Evolutionary conservation across 1,140 invertebrate genomes (phyloP).

Genomic region (Megalopta genalis): DNA sequence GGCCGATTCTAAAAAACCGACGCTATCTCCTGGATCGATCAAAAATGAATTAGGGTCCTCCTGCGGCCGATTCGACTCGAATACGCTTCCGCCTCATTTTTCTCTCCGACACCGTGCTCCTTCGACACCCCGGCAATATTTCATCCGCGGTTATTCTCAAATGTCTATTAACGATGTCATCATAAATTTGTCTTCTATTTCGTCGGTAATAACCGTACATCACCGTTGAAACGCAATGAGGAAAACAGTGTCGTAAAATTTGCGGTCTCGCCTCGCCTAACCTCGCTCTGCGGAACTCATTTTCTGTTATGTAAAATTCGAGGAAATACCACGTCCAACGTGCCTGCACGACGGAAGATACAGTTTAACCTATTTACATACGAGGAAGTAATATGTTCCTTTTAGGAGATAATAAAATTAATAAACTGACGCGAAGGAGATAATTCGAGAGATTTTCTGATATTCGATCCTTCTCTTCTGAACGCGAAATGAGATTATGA

Average conservation of each 20-base stretch:
- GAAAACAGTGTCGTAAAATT: slow-evolving; percentile 37
- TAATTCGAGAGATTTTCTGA: too few species aligned
- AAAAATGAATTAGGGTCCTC: slow-evolving; percentile 29
- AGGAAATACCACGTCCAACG: too few species aligned
- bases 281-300: background rate
- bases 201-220: slow-evolving; percentile 32
- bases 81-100: slow-evolving; percentile 34
- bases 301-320: background rate
- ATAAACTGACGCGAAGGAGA: too few species aligned
- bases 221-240: slow-evolving; percentile 11
- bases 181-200: slow-evolving; percentile 43
- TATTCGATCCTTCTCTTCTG: too few species aligned
- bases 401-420: too few species aligned
- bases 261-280: background rate
- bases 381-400: too few species aligned
- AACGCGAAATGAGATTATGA: too few species aligned
- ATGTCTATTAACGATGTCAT: slow-evolving; percentile 35
- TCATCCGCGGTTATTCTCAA: slow-evolving; percentile 35
- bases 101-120: background rate
- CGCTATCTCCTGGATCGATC: slow-evolving; percentile 14
- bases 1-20: slow-evolving; percentile 5
- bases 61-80: slow-evolving; percentile 26
- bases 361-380: too few species aligned
- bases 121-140: slow-evolving; percentile 31
- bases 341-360: too few species aligned